Conservation (phyloP, 2,113 vertebrate genomes). For the Garra rufa region DNA sequence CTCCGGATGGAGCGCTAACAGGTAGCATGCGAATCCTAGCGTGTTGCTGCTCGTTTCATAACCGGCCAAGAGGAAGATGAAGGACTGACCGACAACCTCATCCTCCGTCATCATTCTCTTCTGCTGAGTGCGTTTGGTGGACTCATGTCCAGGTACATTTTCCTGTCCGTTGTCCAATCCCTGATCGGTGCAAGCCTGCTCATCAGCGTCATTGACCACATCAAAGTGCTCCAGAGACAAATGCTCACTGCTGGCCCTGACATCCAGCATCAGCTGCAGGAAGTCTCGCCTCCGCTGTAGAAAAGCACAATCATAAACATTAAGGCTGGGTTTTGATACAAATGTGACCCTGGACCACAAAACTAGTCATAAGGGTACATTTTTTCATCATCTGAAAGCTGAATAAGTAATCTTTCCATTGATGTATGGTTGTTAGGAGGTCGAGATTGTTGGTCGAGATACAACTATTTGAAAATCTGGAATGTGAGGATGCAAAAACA, state of each 20-base stretch:
- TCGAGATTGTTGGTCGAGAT: too few relatives aligned
- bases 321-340: too few relatives aligned
- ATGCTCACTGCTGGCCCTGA: conserved; percentile 57
- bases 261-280: conserved; percentile 91
- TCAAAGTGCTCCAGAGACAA: conserved; percentile 72
- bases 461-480: too few relatives aligned
- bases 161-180: conserved; percentile 20
- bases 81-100: conserved; percentile 90
- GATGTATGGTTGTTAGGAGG: too few relatives aligned
- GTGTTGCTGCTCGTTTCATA: conserved; percentile 89
- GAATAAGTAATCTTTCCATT: too few relatives aligned
- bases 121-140: conserved; percentile 33
- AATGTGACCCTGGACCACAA: too few relatives aligned
- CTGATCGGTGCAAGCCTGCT: background rate
- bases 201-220: conserved; percentile 60
- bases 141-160: background rate
- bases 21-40: conserved; percentile 86
- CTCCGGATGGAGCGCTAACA: conserved; percentile 85
- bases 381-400: too few relatives aligned
- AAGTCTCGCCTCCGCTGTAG: conserved; percentile 88
- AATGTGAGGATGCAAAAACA: too few relatives aligned
- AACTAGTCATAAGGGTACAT: too few relatives aligned
- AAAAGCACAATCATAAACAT: too few relatives aligned
- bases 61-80: conserved; percentile 89
- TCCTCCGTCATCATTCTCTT: conserved; percentile 81